These are phyloP conservation scores for Pseudoips prasinana DNA, from an alignment of 2,888 invertebrate genomes.

Conservation along the genomic window DNA sequence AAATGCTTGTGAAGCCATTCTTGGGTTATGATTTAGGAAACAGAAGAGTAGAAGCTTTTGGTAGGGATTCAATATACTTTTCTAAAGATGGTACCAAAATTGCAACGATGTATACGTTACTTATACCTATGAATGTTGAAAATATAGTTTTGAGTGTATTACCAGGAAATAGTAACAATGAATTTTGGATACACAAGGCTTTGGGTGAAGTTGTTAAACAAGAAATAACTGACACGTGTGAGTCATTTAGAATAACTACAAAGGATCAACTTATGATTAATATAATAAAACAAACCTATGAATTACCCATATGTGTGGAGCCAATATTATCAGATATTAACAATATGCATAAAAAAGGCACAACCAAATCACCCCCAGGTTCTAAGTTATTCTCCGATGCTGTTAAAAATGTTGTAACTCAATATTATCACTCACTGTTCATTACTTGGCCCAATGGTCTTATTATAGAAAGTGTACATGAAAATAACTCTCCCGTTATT, in stretches of 20 bases:
- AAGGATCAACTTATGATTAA: slow-evolving; percentile 62
- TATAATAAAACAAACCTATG: slow-evolving; percentile 54
- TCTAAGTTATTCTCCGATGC: background rate
- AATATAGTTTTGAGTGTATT: slow-evolving; percentile 54
- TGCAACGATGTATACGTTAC: slow-evolving; percentile 51
- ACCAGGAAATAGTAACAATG: slow-evolving; percentile 57
- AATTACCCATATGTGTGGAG: slow-evolving; percentile 27
- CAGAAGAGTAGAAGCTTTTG: slow-evolving; percentile 68
- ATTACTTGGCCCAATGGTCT: slow-evolving; percentile 73
- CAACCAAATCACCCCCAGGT: slow-evolving; percentile 10
- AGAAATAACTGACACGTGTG: slow-evolving; percentile 44
- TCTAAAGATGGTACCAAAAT: slow-evolving; percentile 66
- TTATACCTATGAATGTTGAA: slow-evolving; percentile 65
- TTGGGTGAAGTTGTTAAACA: slow-evolving; percentile 45
- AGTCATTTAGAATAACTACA: slow-evolving; percentile 62
- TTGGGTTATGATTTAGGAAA: slow-evolving; percentile 66
- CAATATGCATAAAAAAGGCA: slow-evolving; percentile 33
- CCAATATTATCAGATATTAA: slow-evolving; percentile 10
- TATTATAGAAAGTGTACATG: slow-evolving; percentile 63
- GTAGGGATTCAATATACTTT: slow-evolving; percentile 63
- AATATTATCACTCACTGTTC: slow-evolving; percentile 52
- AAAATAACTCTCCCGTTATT: slow-evolving; percentile 49
- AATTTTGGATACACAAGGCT: slow-evolving; percentile 65
- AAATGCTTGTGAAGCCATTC: slow-evolving; percentile 49
- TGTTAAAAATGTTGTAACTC: slow-evolving; percentile 34